phyloP scores from a whole-genome alignment of 2,888 invertebrate species.

The Agonopterix arenella region DNA sequence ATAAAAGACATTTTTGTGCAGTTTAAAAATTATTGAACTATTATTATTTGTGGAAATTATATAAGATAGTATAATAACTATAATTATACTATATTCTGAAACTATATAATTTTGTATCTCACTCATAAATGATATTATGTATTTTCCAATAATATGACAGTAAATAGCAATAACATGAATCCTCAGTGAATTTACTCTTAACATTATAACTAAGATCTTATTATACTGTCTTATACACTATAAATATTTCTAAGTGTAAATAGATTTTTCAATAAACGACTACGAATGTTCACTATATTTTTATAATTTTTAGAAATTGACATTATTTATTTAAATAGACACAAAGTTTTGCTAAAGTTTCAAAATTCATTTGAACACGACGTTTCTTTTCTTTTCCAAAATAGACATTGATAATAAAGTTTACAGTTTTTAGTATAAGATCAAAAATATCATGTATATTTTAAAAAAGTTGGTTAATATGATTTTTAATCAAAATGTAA shows the following conservation, averaged over 20 bases:
- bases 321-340: constrained; percentile 20
- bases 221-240: constrained; percentile 17
- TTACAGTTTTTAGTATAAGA: background rate
- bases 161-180: too few species aligned
- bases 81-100: too few species aligned
- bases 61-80: too few species aligned
- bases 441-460: background rate
- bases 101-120: too few species aligned
- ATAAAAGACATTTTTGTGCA: background rate
- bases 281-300: constrained; percentile 34
- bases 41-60: too few species aligned
- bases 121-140: too few species aligned
- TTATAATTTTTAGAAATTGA: constrained; percentile 24
- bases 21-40: too few species aligned
- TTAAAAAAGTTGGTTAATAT: background rate
- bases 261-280: constrained; percentile 19
- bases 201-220: constrained; percentile 1
- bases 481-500: too few species aligned
- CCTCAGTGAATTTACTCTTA: too few species aligned
- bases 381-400: constrained; percentile 11
- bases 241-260: constrained; percentile 19
- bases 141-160: too few species aligned
- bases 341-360: constrained; percentile 11
- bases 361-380: constrained; percentile 21
- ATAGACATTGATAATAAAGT: background rate